phyloP scores from a whole-genome alignment of 2,113 vertebrate species.

The Seriola rivoliana region DNA sequence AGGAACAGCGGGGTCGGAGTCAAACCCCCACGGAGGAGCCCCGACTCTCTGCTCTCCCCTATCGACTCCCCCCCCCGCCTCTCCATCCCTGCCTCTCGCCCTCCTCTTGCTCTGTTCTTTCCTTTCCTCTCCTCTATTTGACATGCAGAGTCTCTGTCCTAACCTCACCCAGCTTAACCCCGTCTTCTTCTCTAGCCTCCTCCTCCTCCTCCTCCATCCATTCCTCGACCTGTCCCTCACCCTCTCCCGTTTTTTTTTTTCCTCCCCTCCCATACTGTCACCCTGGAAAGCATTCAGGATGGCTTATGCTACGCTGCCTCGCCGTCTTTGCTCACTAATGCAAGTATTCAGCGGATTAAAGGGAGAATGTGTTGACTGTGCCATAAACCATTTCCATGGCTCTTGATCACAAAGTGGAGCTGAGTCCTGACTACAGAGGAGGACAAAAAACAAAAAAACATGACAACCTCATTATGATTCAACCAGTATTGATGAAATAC shows the following conservation, averaged over 20 bases:
- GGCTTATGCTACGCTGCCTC: slow-evolving; percentile 60
- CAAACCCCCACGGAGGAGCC: slow-evolving; percentile 60
- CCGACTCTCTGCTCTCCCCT: slow-evolving; percentile 51
- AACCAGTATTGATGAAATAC: slow-evolving; percentile 41
- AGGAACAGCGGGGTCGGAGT: slow-evolving; percentile 49
- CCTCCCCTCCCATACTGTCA: slow-evolving; percentile 34
- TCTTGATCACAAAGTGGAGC: slow-evolving; percentile 65
- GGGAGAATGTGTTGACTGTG: slow-evolving; percentile 60
- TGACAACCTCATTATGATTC: slow-evolving; percentile 51
- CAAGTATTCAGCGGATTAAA: slow-evolving; percentile 71
- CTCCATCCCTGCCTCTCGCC: slow-evolving; percentile 21
- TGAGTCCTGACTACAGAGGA: slow-evolving; percentile 46
- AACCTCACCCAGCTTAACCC: slow-evolving; percentile 60
- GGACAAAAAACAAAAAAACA: slow-evolving; percentile 27
- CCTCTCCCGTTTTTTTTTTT: slow-evolving; percentile 5
- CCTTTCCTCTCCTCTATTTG: slow-evolving; percentile 52
- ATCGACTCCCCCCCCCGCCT: slow-evolving; percentile 14
- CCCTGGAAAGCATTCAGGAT: slow-evolving; percentile 61
- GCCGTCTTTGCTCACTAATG: slow-evolving; percentile 55
- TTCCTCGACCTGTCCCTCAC: slow-evolving; percentile 64
- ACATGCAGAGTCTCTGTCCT: slow-evolving; percentile 59
- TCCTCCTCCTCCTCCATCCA: slow-evolving; percentile 23
- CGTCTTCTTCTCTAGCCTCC: slow-evolving; percentile 28
- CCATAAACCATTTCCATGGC: slow-evolving; percentile 69
- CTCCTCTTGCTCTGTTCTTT: slow-evolving; percentile 16